phyloP scores from a whole-genome alignment of 2,888 invertebrate genomes.

The Peribatodes rhomboidaria region DNA sequence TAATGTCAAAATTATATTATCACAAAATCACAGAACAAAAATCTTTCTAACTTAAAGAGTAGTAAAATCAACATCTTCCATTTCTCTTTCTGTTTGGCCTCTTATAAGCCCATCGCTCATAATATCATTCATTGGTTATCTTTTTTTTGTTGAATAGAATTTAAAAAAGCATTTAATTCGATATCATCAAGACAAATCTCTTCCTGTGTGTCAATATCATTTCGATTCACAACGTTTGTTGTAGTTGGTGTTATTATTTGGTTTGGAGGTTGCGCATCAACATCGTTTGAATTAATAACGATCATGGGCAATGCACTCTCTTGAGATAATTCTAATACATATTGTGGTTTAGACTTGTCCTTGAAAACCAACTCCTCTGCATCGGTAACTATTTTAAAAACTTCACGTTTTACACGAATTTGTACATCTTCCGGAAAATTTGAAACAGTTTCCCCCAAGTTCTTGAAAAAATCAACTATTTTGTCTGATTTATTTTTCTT shows the following conservation, averaged over 20 bases:
- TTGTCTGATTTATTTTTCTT: constrained; percentile 19
- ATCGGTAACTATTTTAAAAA: constrained; percentile 44
- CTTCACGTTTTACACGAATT: constrained; percentile 42
- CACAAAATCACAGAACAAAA: constrained; percentile 21
- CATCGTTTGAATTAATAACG: constrained; percentile 8
- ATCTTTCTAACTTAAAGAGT: constrained; percentile 12
- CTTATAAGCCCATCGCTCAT: constrained; percentile 19
- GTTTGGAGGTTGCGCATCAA: constrained; percentile 7
- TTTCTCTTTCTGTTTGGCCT: constrained; percentile 23
- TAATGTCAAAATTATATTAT: constrained; percentile 18
- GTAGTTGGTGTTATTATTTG: constrained; percentile 15
- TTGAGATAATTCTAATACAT: constrained; percentile 12
- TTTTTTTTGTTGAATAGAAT: constrained; percentile 7
- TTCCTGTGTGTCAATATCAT: constrained; percentile 24
- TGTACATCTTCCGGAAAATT: constrained; percentile 43
- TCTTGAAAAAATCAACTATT: constrained; percentile 40
- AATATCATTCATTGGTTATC: constrained; percentile 11
- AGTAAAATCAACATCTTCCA: constrained; percentile 11
- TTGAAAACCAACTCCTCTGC: constrained; percentile 43
- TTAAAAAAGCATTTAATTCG: constrained; percentile 35
- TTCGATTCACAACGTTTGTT: constrained; percentile 21
- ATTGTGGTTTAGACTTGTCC: constrained; percentile 28
- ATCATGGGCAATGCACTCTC: constrained; percentile 2
- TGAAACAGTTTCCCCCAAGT: constrained; percentile 37
- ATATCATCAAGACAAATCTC: constrained; percentile 9